Evolutionary conservation across 2,888 invertebrate genomes (phyloP), one percentile per base, ranked within the genome.

Genomic region (Hofmannophila pseudospretella): DNA sequence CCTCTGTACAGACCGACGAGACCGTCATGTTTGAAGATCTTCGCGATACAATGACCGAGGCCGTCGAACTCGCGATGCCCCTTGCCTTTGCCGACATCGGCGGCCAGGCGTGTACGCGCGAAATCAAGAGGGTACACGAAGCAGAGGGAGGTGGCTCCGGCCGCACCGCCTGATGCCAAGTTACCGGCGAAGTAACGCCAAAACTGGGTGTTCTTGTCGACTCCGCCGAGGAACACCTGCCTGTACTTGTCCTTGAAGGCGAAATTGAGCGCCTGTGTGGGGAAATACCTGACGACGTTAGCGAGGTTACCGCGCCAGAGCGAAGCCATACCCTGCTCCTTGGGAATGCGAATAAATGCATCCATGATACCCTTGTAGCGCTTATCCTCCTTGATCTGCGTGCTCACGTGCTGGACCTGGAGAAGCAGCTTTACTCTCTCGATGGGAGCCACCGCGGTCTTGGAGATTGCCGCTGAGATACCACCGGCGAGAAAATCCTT

Each of bases 181-280:
- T 97, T 97, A 65, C 96, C 96, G 54, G 92, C 87, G 78, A 97
- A 96, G 77, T 94, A 96, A 62, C 93, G 92, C 95, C 95, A 95
- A 90, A 96, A 97, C 75, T 96, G 94, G 38, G 94, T 95, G 69
- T 95, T 92, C 89, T 97, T 97, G 86, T 96, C 95, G 39, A 97
- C 93, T 39, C 94, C 95, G 39, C 92, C 93, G 69, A 97, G 89
- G 89, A 98, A 97, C 55, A 97, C 72, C 81, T 93, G 90, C 91
- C 97, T 97, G 90, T 96, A 97, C 81, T 96, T 84, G 89, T 98
- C 98, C 85, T 97, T 97, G 90, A 97, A 97, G 59, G 97, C 97
- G 82, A 97, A 97, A 90, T 97, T 97, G 58, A 97, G 90, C 53
- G 97, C 97, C 84, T 97, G 96, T 35, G 96, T 96, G 55, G 97